phyloP scores from a whole-genome alignment of 2,888 invertebrate genomes.

The Meliscaeva auricollis region DNA sequence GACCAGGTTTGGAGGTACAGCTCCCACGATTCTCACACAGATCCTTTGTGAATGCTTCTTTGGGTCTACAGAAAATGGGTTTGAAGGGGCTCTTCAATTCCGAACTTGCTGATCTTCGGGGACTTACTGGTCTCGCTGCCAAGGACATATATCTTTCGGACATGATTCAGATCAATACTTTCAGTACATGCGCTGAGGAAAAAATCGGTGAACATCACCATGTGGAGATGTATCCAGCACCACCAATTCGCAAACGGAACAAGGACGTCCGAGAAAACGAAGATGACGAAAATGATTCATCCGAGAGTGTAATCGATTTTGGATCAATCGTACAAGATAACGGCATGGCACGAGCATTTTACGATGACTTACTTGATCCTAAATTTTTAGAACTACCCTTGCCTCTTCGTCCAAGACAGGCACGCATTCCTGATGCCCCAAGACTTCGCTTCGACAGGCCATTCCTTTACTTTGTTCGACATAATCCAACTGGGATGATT shows the following conservation, averaged over 20 bases:
- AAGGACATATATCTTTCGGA: slow-evolving; percentile 93
- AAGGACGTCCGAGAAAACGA: slow-evolving; percentile 81
- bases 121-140: slow-evolving; percentile 90
- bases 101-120: slow-evolving; percentile 91
- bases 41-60: slow-evolving; percentile 92
- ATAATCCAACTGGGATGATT: slow-evolving; percentile 96
- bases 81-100: slow-evolving; percentile 91
- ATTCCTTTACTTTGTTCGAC: slow-evolving; percentile 94
- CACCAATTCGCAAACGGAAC: slow-evolving; percentile 86
- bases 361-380: slow-evolving; percentile 87
- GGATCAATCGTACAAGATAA: slow-evolving; percentile 85
- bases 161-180: slow-evolving; percentile 92
- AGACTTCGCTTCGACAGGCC: slow-evolving; percentile 93
- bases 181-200: slow-evolving; percentile 92
- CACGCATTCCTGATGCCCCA: slow-evolving; percentile 89
- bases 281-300: slow-evolving; percentile 80
- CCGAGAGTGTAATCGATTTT: slow-evolving; percentile 81
- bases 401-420: slow-evolving; percentile 89
- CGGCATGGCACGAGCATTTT: slow-evolving; percentile 87
- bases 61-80: slow-evolving; percentile 92
- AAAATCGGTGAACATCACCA: slow-evolving; percentile 90
- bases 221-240: slow-evolving; percentile 92
- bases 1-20: slow-evolving; percentile 92
- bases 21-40: slow-evolving; percentile 93
- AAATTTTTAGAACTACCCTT: slow-evolving; percentile 86